A percentile compares a stretch with the other conserved stretches of the same genome.
These are phyloP conservation scores for Prunella strophiata DNA, from an alignment of 2,797 vertebrate species.

Conservation along the genomic window DNA sequence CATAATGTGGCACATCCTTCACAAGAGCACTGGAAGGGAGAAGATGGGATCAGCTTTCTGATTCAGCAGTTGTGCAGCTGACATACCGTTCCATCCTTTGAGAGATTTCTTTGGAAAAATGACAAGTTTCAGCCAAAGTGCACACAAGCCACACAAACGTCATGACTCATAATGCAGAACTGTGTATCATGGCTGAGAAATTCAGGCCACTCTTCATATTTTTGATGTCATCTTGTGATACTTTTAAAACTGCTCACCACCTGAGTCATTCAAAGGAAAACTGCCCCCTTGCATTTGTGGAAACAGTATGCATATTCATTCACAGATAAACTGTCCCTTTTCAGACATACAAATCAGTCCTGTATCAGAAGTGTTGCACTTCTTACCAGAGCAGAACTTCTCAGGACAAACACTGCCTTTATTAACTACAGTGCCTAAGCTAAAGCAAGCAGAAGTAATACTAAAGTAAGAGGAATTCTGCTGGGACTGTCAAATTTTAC, in stretches of 20 bases:
- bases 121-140: neutral
- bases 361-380: neutral
- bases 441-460: neutral
- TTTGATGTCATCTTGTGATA: neutral
- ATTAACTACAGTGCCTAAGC: neutral
- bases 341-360: neutral
- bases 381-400: neutral
- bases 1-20: neutral
- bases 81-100: neutral
- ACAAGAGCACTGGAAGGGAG: neutral
- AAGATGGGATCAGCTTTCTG: neutral
- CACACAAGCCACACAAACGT: neutral
- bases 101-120: neutral
- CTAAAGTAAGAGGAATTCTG: neutral
- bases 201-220: neutral
- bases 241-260: neutral
- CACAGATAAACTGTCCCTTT: neutral
- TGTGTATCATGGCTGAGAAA: neutral
- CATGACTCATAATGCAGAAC: neutral
- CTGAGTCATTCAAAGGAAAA: slow-evolving; percentile 30
- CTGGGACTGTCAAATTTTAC: neutral
- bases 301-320: neutral
- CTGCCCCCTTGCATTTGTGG: neutral
- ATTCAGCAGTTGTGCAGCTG: neutral
- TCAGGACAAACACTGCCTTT: neutral